Evolutionary conservation across 2,797 vertebrate species (phyloP).

Genomic region (Takifugu ocellatus): DNA sequence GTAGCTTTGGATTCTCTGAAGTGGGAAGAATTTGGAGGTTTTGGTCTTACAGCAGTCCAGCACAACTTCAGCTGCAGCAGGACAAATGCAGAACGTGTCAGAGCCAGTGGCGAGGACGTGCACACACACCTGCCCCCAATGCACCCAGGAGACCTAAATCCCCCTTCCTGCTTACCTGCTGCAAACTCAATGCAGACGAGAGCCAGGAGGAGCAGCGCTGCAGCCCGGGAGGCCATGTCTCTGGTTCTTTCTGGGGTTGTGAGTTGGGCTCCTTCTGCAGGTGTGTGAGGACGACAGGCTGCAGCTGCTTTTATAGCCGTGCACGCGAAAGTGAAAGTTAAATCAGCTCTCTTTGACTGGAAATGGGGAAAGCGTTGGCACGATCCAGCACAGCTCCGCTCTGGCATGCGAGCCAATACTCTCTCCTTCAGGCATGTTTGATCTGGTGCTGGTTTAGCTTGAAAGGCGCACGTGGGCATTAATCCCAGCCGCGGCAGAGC

Average conservation of each 20-base stretch:
- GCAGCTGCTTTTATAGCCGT: conserved; percentile 46
- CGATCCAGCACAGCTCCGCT: too few relatives aligned
- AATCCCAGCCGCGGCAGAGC: too few relatives aligned
- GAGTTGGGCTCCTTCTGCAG: conserved; percentile 8
- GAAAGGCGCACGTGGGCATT: too few relatives aligned
- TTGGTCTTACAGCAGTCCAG: conserved; percentile 39
- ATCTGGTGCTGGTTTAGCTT: too few relatives aligned
- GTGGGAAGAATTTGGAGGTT: conserved; percentile 2
- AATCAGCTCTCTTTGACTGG: conserved; percentile 16
- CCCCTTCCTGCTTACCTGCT: conserved; percentile 29
- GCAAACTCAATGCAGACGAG: conserved; percentile 35
- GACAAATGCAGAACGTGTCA: background rate
- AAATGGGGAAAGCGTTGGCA: conserved; percentile 3
- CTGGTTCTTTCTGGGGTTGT: background rate
- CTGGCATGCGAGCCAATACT: too few relatives aligned
- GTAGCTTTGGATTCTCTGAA: conserved; percentile 7
- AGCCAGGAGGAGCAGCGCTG: conserved; percentile 49
- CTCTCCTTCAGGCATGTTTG: too few relatives aligned
- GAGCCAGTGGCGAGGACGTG: background rate
- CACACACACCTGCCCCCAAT: background rate
- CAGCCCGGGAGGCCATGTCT: conserved; percentile 31
- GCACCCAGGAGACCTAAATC: background rate
- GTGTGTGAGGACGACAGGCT: background rate
- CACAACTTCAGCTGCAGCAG: conserved; percentile 35
- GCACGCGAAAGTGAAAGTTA: conserved; percentile 46